A percentile compares a stretch with the other conserved stretches of the same genome.
These are phyloP conservation scores for Mesaphorura yosii DNA, from an alignment of 1,140 invertebrate genomes.

Conservation along the genomic window DNA sequence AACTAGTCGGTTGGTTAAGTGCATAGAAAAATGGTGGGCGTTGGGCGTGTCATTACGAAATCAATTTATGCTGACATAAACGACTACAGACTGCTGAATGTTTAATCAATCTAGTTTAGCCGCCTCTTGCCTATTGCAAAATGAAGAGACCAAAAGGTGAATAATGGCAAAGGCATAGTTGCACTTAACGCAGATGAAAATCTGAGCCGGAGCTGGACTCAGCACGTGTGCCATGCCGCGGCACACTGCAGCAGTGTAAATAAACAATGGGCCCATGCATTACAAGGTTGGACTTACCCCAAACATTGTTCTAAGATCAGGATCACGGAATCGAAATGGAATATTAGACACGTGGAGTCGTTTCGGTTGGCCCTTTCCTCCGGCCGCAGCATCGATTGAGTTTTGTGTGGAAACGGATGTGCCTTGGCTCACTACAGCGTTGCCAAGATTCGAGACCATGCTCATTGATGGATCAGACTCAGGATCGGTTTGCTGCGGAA, in stretches of 20 bases:
- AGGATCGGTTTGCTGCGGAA: slow-evolving; percentile 42
- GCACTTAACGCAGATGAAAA: neutral
- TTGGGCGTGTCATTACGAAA: too few relatives aligned
- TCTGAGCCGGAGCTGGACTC: neutral
- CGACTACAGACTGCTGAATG: too few relatives aligned
- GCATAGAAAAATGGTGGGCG: too few relatives aligned
- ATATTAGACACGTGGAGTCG: slow-evolving; percentile 94
- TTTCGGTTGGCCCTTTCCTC: slow-evolving; percentile 59
- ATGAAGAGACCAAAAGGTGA: too few relatives aligned
- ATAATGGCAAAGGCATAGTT: too few relatives aligned
- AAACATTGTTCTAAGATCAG: slow-evolving; percentile 93
- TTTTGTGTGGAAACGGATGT: slow-evolving; percentile 32
- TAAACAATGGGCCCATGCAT: too few relatives aligned
- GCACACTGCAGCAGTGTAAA: too few relatives aligned
- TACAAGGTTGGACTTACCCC: slow-evolving; percentile 86
- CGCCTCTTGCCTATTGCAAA: too few relatives aligned
- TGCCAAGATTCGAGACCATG: slow-evolving; percentile 8
- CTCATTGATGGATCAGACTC: slow-evolving; percentile 34
- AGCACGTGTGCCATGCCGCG: slow-evolving; percentile 1
- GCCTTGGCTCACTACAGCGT: slow-evolving; percentile 27
- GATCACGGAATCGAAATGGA: slow-evolving; percentile 95
- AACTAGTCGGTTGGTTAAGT: too few relatives aligned
- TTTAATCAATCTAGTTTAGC: too few relatives aligned
- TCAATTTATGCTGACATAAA: too few relatives aligned
- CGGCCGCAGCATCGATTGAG: slow-evolving; percentile 30